phyloP scores from a whole-genome alignment of 2,888 invertebrate species.

The Drosophila longiperda region DNA sequence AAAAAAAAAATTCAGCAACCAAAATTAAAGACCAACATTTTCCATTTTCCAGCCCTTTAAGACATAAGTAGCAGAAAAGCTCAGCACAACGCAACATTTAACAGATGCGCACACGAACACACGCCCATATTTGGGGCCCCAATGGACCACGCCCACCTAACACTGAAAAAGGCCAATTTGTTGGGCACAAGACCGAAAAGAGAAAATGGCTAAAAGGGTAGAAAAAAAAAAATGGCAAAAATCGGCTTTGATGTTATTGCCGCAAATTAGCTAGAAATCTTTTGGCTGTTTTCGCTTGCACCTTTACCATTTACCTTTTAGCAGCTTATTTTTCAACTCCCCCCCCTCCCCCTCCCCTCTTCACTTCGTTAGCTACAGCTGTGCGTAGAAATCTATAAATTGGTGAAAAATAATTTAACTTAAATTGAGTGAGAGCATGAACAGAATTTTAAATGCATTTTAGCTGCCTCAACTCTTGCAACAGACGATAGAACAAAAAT shows the following conservation, averaged over 20 bases:
- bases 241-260: conserved; percentile 78
- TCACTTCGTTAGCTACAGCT: conserved; percentile 36
- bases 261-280: conserved; percentile 80
- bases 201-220: conserved; percentile 32
- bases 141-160: conserved; percentile 14
- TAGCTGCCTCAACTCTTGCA: conserved; percentile 13
- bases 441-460: conserved; percentile 71
- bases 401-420: conserved; percentile 73
- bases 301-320: conserved; percentile 54
- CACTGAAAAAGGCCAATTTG: conserved; percentile 62
- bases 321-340: conserved; percentile 39
- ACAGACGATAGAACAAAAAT: conserved; percentile 14
- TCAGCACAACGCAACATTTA: conserved; percentile 62
- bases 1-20: background rate
- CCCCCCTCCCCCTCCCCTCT: background rate
- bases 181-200: conserved; percentile 30
- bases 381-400: conserved; percentile 52
- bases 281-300: conserved; percentile 60
- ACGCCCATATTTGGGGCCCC: conserved; percentile 45
- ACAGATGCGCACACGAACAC: conserved; percentile 52
- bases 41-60: conserved; percentile 10
- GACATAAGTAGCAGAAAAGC: conserved; percentile 1
- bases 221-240: conserved; percentile 48
- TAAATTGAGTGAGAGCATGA: conserved; percentile 77
- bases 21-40: conserved; percentile 6